Base-by-base conservation (phyloP, 2,113 vertebrate species). In the Halcyon senegalensis region DNA sequence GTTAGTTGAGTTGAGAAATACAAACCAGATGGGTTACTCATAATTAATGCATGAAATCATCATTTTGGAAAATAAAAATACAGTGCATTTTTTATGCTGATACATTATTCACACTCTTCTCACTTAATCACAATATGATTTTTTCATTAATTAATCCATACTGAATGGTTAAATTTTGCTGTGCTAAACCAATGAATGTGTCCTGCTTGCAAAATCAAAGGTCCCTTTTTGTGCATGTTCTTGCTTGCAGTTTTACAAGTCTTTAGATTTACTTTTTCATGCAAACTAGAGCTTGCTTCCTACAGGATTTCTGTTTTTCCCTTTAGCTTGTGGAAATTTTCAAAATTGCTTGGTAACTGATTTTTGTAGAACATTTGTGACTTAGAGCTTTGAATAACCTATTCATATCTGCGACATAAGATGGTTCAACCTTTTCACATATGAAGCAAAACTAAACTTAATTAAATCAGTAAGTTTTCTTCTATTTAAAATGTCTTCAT, bases 31-130 rank as follows among this genome's bases (percentile, higher is more conserved):
- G 96, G 90, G 83, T 97, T 94, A 96, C 87, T 98, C 96, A 97
- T 96, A 97, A 97, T 98, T 98, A 98, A 97, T 99, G 98, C 98
- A 99, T 99, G 98, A 98, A 96, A 94, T 97, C 96, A 98, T 97
- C 72, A 88, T 97, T 97, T 91, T 93, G 96, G 94, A 96, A 96
- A 89, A 90, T 84, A 97, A 95, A 97, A 95, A 93, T 89, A 60
- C 4, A 11, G 43, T 95, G 84, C 90, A 81, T 95, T 75, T 97
- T 97, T 94, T 73, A 75, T 94, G 60, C 89, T 80, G 74, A 89
- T 94, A 75, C 83, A 89, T 96, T 89, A 87, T 96, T 96, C 91
- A 84, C 78, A 70, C 86, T 95, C 90, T 95, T 96, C 88, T 94
- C 80, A 94, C 72, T 44, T 97, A 64, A 96, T 97, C 96, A 95